These are phyloP conservation scores for Upupa epops DNA, from an alignment of 2,113 vertebrate genomes.

Conservation along the genomic window DNA sequence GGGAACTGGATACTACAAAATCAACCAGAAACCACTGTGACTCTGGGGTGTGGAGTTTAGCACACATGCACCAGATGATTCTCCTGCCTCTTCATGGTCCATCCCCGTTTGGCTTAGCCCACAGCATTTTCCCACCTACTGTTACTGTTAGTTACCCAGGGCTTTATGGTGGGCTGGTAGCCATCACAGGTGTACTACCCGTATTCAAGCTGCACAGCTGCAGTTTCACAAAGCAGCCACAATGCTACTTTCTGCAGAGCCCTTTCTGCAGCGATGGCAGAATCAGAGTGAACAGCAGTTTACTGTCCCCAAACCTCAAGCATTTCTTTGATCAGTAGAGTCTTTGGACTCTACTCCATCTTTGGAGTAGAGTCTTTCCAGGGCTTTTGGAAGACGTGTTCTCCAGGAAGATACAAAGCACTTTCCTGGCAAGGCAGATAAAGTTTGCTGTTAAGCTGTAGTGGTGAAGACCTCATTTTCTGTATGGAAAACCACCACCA, in stretches of 20 bases:
- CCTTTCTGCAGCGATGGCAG: conserved; percentile 26
- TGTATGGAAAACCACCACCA: neutral
- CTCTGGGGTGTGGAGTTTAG: neutral
- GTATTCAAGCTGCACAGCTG: neutral
- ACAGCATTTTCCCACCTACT: neutral
- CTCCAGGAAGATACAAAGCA: neutral
- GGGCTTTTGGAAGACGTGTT: neutral
- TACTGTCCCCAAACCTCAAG: neutral
- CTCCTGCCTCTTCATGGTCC: neutral
- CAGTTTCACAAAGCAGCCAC: neutral
- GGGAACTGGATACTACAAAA: neutral
- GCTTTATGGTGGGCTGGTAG: neutral
- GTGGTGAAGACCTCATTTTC: neutral
- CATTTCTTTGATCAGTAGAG: neutral
- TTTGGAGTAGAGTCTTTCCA: conserved; percentile 4
- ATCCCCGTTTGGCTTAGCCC: neutral
- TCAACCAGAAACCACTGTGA: neutral
- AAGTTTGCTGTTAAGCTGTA: neutral
- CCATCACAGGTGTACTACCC: neutral
- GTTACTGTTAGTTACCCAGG: neutral
- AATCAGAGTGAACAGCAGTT: conserved; percentile 17
- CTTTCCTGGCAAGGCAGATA: neutral
- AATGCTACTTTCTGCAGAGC: conserved; percentile 21
- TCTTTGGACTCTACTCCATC: too few relatives aligned
- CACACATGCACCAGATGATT: neutral